A percentile compares a stretch with the other conserved stretches of the same genome.
Evolutionary conservation across 2,888 invertebrate genomes (phyloP).

Genomic region (Opisthograptis luteolata): DNA sequence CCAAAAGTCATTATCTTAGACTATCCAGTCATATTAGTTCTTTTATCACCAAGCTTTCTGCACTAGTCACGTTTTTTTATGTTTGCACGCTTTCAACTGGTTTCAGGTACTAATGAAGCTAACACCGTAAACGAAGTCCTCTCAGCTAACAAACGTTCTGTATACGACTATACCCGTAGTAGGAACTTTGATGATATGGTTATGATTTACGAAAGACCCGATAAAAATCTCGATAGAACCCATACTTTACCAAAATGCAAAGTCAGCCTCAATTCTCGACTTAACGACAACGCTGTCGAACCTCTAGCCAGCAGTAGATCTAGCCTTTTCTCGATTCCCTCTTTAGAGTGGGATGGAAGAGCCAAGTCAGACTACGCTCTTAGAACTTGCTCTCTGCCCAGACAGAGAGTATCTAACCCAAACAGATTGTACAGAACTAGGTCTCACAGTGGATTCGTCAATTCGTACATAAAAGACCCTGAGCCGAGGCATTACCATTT

Average conservation of each 20-base stretch:
- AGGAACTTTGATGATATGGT: constrained; percentile 60
- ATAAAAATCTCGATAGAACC: constrained; percentile 19
- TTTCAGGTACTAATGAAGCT: constrained; percentile 61
- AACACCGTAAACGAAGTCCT: constrained; percentile 34
- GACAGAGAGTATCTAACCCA: constrained; percentile 37
- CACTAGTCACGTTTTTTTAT: constrained; percentile 15
- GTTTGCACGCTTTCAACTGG: constrained; percentile 31
- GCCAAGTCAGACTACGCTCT: constrained; percentile 56
- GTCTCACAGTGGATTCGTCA: constrained; percentile 73
- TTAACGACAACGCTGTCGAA: constrained; percentile 39
- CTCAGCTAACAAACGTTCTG: constrained; percentile 54
- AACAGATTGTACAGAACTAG: constrained; percentile 63
- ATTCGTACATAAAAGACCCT: constrained; percentile 66
- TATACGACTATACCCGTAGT: constrained; percentile 64
- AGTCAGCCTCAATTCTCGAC: constrained; percentile 54
- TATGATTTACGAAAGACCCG: constrained; percentile 54
- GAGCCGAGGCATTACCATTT: constrained; percentile 74
- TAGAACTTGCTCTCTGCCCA: constrained; percentile 61
- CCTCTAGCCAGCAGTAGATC: constrained; percentile 60
- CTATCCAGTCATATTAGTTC: not conserved
- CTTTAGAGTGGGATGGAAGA: constrained; percentile 69
- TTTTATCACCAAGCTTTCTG: not conserved
- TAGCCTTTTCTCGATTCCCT: constrained; percentile 68
- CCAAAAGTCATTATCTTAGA: not conserved
- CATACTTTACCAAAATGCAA: constrained; percentile 73